Conservation (phyloP, 2,113 vertebrate species). For the Callorhinus ursinus region DNA sequence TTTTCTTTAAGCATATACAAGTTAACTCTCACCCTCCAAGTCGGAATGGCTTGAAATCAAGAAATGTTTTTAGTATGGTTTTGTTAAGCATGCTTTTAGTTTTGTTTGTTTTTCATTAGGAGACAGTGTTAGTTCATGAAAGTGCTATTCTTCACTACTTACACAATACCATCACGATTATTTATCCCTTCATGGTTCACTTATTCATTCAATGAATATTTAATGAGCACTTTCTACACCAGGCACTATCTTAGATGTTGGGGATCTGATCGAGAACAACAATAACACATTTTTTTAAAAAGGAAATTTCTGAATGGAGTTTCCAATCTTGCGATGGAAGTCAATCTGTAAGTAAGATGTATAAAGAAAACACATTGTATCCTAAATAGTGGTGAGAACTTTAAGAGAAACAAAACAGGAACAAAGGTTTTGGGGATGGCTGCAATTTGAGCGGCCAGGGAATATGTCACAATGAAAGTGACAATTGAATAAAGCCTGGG, state of each 20-base stretch:
- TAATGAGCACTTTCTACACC: not conserved
- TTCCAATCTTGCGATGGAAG: not conserved
- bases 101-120: not conserved
- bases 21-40: not conserved
- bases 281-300: not conserved
- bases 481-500: not conserved
- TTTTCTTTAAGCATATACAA: not conserved
- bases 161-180: not conserved
- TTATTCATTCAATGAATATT: not conserved
- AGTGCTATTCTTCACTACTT: not conserved
- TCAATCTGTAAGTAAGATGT: not conserved
- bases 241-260: not conserved
- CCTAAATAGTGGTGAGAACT: not conserved
- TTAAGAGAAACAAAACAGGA: not conserved
- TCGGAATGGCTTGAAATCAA: not conserved
- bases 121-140: not conserved
- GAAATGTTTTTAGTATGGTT: not conserved
- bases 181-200: not conserved
- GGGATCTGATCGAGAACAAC: not conserved
- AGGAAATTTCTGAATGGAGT: not conserved
- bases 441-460: not conserved
- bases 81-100: not conserved
- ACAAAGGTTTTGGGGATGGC: not conserved
- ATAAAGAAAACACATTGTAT: not conserved
- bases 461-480: too few species aligned